Conservation (phyloP, 2,888 invertebrate genomes). For the Drosophila robusta region DNA sequence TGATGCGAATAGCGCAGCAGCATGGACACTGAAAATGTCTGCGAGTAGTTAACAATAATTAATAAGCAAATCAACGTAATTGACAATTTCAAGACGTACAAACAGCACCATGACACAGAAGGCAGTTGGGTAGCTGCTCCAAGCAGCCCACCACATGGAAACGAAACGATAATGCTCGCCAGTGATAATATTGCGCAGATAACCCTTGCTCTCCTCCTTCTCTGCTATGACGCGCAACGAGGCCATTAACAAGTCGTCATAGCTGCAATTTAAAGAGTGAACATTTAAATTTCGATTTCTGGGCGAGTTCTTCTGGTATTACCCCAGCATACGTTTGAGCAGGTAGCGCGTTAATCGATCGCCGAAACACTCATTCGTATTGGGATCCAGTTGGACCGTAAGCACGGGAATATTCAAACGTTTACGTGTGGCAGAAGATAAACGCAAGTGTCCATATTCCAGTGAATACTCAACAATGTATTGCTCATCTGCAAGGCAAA, state of each 20-base stretch:
- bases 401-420: constrained; percentile 96
- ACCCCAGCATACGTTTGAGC: constrained; percentile 95
- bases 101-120: constrained; percentile 99
- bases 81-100: constrained; percentile 89
- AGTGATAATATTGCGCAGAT: constrained; percentile 97
- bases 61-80: constrained; percentile 84
- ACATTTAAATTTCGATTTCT: background rate
- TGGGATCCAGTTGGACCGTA: constrained; percentile 94
- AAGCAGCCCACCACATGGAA: constrained; percentile 98
- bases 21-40: constrained; percentile 99
- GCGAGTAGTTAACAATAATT: constrained; percentile 96
- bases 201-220: constrained; percentile 98
- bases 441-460: constrained; percentile 97
- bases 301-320: background rate
- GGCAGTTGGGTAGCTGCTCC: constrained; percentile 97
- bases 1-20: constrained; percentile 99
- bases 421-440: constrained; percentile 94
- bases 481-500: constrained; percentile 89
- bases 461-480: constrained; percentile 99
- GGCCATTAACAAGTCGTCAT: constrained; percentile 98
- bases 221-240: constrained; percentile 98
- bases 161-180: constrained; percentile 99
- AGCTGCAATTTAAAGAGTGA: constrained; percentile 83
- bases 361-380: constrained; percentile 96
- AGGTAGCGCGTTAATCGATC: constrained; percentile 95